Evolutionary conservation across 2,888 invertebrate species (phyloP), one percentile per base, ranked within the genome.

Genomic region (Sthenelais limicola): DNA sequence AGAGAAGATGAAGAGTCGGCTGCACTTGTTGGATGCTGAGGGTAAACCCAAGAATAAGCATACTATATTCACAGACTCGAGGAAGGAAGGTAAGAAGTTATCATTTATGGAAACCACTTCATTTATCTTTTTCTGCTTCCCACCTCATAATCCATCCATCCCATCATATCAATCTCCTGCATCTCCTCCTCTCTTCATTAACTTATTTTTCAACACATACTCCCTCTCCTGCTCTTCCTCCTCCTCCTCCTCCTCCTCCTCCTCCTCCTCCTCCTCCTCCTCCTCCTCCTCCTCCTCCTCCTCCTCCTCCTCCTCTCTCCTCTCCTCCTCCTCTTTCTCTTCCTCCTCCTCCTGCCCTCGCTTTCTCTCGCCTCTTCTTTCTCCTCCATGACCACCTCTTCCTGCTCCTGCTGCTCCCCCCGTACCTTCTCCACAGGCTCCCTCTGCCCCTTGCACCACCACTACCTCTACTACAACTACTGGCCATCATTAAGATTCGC

Each of bases 21-120:
- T 97, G 21, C 96, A 97, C 85, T 90, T 96, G 89, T 91, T 95
- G 0, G 95, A 94, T 85, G 90, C 91, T 69, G 92, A 91, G 0
- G 91, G 92, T 70, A 88, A 90, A 49, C 91, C 91, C 0, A 89
- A 90, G 49, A 97, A 96, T 87, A 92, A 91, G 28, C 97, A 96
- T 82, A 91, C 90, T 47, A 93, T 94, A 84, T 97, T 95, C 86
- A 91, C 94, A 0, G 93, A 94, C 54, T 90, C 91, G 2, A 85
- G 88, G 77, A 85, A 88, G 78, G 92, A 93, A 83, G 89, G 88
- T 88, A 32, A 72, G 32, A 24, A 18, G 43, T 43, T 21, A 48
- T 4, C 30, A 30, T 15, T 21, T 7, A 49, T 21, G 15, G 24
- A 21, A 7, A 51, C 7, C 12, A 9, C 7, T 7, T 7, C 21